Evolutionary conservation across 2,888 invertebrate species (phyloP), one percentile per base, ranked within the genome.

Genomic region (Hydropsyche betteni): DNA sequence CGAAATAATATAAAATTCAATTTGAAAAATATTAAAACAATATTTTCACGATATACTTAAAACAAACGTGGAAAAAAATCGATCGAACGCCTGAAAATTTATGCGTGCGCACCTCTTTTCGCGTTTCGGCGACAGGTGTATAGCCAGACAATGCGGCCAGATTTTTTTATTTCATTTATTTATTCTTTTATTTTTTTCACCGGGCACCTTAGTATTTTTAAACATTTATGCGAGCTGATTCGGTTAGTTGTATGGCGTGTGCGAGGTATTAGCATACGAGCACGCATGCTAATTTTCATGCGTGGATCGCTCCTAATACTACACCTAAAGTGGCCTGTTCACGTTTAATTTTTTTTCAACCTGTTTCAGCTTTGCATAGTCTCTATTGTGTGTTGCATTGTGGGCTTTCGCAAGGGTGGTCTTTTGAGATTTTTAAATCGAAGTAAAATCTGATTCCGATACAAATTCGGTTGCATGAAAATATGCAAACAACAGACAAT

Each of bases 181-280:
- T 64, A 33, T 36, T 10, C 64, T 33, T 64, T 64, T n/a, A 36
- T 55, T 55, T 55, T 16, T 6, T 16, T 16, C 55, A 16, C 1
- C 6, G n/a, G 16, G 55, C 55, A 55, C 55, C 55, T 12, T 55
- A n/a, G 55, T 55, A 14, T 55, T 55, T n/a, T 55, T n/a, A 78
- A 78, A 75, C 76, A 76, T 75, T 75, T 78, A 76, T 78, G 76
- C 78, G 73, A 68, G 72, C 70, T 70, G 75, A 78, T 78, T 75
- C 61, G 74, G 78, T 78, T 76, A 76, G 71, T 44, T 44, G 53
- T 16, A 38, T 64, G 69, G 73, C 76, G 74, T 50, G 69, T 68
- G 24, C 36, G 61, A 51, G 24, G 38, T 51, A 76, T 76, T 73
- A 73, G 73, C 73, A 76, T 73, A 76, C 64, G 73, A 36, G 75